These are phyloP conservation scores for Mus musculus DNA, from an alignment of 2,113 vertebrate genomes.

Conservation along the genomic window GRCm39 chr1:26645501-26646000, in stretches of 20 bases:
- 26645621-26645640: neutral
- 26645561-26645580: neutral
- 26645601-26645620: neutral
- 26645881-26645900: conserved; percentile 15
- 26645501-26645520: neutral
- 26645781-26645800: neutral
- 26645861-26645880: neutral
- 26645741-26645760: neutral
- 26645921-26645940: neutral
- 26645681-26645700: neutral
- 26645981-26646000: neutral
- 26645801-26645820: neutral
- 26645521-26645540: neutral
- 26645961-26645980: neutral
- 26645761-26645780: neutral
- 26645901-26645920: neutral
- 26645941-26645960: neutral
- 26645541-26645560: neutral
- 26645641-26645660: neutral
- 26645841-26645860: conserved; percentile 12
- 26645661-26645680: neutral
- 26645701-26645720: neutral
- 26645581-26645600: neutral
- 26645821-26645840: conserved; percentile 18
- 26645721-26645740: neutral